These are phyloP conservation scores for Brachionus paranguensis DNA, from an alignment of 1,140 invertebrate genomes.

Conservation along the genomic window DNA sequence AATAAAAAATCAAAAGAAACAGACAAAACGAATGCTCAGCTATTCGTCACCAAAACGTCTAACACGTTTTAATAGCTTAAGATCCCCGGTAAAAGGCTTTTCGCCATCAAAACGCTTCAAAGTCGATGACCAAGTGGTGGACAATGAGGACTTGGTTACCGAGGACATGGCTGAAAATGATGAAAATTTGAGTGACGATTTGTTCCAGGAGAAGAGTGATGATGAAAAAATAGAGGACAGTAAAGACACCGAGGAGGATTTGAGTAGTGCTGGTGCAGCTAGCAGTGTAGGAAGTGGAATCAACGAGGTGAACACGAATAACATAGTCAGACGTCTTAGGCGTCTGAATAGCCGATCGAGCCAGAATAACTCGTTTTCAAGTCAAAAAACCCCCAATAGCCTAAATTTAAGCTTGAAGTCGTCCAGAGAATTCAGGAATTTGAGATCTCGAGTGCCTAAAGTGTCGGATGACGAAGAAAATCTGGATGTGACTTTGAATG, in stretches of 20 bases:
- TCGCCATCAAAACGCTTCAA: slow-evolving; percentile 16
- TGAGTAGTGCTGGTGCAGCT: slow-evolving; percentile 34
- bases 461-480: neutral
- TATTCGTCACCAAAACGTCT: slow-evolving; percentile 9
- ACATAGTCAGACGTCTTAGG: slow-evolving; percentile 3
- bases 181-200: slow-evolving; percentile 33
- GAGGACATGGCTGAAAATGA: neutral
- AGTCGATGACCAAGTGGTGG: neutral
- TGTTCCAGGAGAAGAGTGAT: slow-evolving; percentile 25
- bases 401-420: neutral
- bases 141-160: neutral
- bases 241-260: slow-evolving; percentile 18
- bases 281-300: slow-evolving; percentile 36
- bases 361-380: slow-evolving; percentile 18
- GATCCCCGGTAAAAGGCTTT: neutral
- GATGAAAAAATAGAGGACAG: neutral
- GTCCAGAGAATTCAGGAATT: neutral
- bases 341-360: neutral
- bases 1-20: neutral
- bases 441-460: neutral
- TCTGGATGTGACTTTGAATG: neutral
- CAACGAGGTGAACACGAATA: slow-evolving; percentile 4
- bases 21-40: neutral
- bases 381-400: neutral
- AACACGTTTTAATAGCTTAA: neutral